A percentile compares a stretch with the other conserved stretches of the same genome.
These are phyloP conservation scores for Macrostomum lignano DNA, from an alignment of 1,140 invertebrate species.

Conservation along the genomic window DNA sequence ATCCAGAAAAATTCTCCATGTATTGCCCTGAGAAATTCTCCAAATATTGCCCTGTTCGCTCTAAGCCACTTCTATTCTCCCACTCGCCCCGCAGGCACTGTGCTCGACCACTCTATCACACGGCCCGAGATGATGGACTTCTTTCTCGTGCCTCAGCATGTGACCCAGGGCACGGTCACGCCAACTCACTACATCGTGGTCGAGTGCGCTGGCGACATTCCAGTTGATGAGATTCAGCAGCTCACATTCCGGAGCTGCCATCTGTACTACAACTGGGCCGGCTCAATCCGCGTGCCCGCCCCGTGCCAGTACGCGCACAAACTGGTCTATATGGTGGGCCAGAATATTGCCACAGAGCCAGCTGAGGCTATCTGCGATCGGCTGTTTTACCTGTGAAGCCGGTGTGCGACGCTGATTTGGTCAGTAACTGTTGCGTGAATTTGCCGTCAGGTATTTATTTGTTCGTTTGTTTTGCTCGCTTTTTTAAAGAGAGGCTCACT, in stretches of 20 bases:
- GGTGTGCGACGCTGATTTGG: background rate
- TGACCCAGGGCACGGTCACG: slow-evolving; percentile 45
- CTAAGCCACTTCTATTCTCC: too few species aligned
- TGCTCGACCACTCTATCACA: slow-evolving; percentile 52
- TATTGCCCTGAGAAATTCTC: too few species aligned
- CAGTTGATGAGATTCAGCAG: slow-evolving; percentile 42
- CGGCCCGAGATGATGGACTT: slow-evolving; percentile 53
- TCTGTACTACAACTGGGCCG: slow-evolving; percentile 60
- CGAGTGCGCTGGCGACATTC: slow-evolving; percentile 34
- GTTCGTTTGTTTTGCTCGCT: too few species aligned
- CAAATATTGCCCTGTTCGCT: too few species aligned
- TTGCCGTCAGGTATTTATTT: too few species aligned
- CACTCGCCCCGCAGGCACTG: too few species aligned
- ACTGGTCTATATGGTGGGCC: slow-evolving; percentile 45
- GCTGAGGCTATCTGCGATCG: slow-evolving; percentile 17
- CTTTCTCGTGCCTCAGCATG: slow-evolving; percentile 45
- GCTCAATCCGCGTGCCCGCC: slow-evolving; percentile 52
- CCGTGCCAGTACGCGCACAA: slow-evolving; percentile 53
- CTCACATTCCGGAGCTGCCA: slow-evolving; percentile 51
- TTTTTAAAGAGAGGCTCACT: too few species aligned
- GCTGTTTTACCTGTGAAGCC: slow-evolving; percentile 27
- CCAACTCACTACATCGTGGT: slow-evolving; percentile 53
- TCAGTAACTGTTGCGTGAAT: background rate
- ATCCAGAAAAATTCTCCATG: too few species aligned
- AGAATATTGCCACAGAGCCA: slow-evolving; percentile 36